Evolutionary conservation across 2,113 vertebrate species (phyloP).

Genomic region (Mirza zaza): DNA sequence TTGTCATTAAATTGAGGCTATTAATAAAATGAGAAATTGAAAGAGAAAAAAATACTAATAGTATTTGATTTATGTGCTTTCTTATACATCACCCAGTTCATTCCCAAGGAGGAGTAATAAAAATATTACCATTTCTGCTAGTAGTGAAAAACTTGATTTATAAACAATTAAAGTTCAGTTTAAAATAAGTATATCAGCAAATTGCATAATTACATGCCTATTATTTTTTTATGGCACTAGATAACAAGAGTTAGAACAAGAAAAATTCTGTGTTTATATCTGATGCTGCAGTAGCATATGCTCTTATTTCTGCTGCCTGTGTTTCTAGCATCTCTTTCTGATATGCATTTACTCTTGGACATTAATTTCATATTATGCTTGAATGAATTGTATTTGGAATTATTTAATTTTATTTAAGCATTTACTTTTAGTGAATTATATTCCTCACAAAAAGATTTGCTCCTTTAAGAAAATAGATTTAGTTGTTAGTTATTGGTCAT

Average conservation of each 20-base stretch:
- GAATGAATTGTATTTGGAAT: background rate
- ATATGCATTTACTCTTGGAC: background rate
- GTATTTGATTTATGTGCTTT: background rate
- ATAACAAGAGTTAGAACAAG: background rate
- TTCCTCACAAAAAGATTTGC: background rate
- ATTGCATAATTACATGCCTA: background rate
- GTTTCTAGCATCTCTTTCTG: background rate
- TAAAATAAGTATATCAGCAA: slow-evolving; percentile 38
- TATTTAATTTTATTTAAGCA: background rate
- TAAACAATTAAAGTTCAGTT: background rate
- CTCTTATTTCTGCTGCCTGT: background rate
- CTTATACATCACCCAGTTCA: background rate
- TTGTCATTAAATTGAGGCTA: background rate
- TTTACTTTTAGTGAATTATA: background rate
- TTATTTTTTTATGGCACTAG: background rate
- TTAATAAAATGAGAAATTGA: background rate
- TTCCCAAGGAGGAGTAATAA: background rate
- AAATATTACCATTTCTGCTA: background rate
- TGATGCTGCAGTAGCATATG: background rate
- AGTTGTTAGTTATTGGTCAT: background rate
- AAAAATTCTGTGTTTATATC: background rate
- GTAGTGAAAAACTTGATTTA: background rate
- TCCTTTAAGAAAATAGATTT: background rate
- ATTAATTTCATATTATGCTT: background rate
- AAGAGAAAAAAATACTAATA: background rate